phyloP scores from a whole-genome alignment of 2,113 vertebrate species.

The Sminthopsis crassicaudata region DNA sequence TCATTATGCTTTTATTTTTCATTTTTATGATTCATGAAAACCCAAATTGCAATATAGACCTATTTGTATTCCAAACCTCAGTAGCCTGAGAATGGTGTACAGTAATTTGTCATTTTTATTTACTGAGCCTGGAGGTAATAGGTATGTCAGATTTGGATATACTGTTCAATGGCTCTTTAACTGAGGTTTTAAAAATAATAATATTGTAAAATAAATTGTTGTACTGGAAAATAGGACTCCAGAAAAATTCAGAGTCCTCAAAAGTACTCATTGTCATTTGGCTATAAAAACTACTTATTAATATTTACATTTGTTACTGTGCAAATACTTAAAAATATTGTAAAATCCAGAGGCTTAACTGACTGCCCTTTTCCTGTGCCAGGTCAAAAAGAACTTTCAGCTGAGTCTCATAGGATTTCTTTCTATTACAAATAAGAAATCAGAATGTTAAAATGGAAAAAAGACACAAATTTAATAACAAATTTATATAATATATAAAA shows the following conservation, averaged over 20 bases:
- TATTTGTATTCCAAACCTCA: conserved; percentile 60
- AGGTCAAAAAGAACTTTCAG: conserved; percentile 82
- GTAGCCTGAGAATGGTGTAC: conserved; percentile 52
- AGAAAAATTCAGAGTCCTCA: conserved; percentile 80
- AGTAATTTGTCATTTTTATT: conserved; percentile 69
- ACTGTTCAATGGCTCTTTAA: conserved; percentile 73
- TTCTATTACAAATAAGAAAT: conserved; percentile 85
- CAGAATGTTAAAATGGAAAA: conserved; percentile 81
- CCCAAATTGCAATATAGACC: conserved; percentile 29
- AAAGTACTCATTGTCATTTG: conserved; percentile 84
- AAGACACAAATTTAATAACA: conserved; percentile 87
- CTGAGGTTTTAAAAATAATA: conserved; percentile 74
- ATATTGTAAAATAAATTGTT: conserved; percentile 73
- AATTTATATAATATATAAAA: conserved; percentile 72
- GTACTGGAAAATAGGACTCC: conserved; percentile 63
- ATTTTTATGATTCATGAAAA: conserved; percentile 45
- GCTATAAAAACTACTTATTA: conserved; percentile 81
- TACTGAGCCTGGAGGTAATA: conserved; percentile 66
- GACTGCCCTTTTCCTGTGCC: conserved; percentile 65
- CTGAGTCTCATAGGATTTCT: conserved; percentile 85
- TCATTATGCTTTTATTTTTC: conserved; percentile 30
- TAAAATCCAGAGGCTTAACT: conserved; percentile 82
- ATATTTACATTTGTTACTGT: conserved; percentile 81
- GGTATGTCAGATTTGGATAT: conserved; percentile 68
- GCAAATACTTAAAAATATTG: conserved; percentile 82